Evolutionary conservation across 2,797 vertebrate genomes (phyloP).

Genomic region (Lemur catta): DNA sequence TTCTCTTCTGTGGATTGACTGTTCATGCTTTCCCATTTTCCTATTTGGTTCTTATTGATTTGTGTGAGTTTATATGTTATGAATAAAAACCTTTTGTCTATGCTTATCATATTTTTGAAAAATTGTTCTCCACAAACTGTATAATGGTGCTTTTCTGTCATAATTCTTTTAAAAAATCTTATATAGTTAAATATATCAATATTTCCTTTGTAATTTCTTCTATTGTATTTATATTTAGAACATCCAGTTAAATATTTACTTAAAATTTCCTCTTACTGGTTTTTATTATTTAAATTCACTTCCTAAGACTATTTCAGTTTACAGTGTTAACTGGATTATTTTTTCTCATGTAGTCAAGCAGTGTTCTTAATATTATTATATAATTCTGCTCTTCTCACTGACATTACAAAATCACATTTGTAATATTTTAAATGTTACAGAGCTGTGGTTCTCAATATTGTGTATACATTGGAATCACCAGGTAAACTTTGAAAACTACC

Average conservation of each 20-base stretch:
- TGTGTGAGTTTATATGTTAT: background rate
- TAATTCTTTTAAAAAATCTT: background rate
- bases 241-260: background rate
- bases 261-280: background rate
- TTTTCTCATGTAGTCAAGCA: background rate
- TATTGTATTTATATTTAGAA: background rate
- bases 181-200: background rate
- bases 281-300: conserved; percentile 32
- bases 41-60: background rate
- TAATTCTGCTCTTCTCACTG: background rate
- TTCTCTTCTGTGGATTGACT: background rate
- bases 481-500: background rate
- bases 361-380: background rate
- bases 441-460: background rate
- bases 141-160: background rate
- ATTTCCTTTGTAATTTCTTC: conserved; percentile 2
- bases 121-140: conserved; percentile 6
- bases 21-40: background rate
- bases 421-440: background rate
- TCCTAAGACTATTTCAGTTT: background rate
- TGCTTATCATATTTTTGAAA: background rate
- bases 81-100: background rate
- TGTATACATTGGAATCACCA: background rate
- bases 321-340: background rate
- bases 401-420: background rate